Conservation (phyloP, 2,888 invertebrate species). For the Drosophila subquinaria region DNA sequence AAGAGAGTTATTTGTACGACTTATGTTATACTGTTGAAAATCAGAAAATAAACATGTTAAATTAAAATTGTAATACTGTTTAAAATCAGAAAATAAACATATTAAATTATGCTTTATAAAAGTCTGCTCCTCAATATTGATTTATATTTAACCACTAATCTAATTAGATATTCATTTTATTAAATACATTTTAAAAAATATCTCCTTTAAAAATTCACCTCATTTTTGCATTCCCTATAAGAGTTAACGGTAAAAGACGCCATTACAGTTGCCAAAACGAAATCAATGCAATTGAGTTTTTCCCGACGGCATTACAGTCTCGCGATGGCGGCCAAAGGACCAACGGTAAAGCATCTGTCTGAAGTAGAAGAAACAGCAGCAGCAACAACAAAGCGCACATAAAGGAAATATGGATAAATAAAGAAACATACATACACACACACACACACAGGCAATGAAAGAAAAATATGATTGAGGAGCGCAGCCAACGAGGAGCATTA, state of each 20-base stretch:
- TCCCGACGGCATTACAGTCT: constrained; percentile 52
- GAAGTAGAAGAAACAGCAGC: constrained; percentile 15
- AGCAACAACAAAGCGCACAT: constrained; percentile 26
- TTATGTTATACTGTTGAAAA: too few species aligned
- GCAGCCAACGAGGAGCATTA: constrained; percentile 50
- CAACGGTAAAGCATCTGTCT: constrained; percentile 29
- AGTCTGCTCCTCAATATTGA: too few species aligned
- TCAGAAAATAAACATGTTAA: too few species aligned
- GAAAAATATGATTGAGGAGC: constrained; percentile 74
- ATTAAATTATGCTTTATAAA: too few species aligned
- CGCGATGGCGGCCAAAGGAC: constrained; percentile 57
- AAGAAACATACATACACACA: constrained; percentile 37
- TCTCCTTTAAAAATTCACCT: too few species aligned
- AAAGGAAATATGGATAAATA: constrained; percentile 73
- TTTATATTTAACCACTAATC: too few species aligned
- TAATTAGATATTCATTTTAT: too few species aligned
- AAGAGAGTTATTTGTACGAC: too few species aligned
- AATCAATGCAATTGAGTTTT: constrained; percentile 1
- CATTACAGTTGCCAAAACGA: background rate
- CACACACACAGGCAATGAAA: constrained; percentile 15
- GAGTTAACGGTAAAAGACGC: background rate
- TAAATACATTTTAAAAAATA: too few species aligned
- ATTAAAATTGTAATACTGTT: too few species aligned
- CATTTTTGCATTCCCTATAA: background rate
- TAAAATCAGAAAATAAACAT: too few species aligned